These are phyloP conservation scores for Ashinkailepas kermadecensis DNA, from an alignment of 2,888 invertebrate genomes.

Conservation along the genomic window DNA sequence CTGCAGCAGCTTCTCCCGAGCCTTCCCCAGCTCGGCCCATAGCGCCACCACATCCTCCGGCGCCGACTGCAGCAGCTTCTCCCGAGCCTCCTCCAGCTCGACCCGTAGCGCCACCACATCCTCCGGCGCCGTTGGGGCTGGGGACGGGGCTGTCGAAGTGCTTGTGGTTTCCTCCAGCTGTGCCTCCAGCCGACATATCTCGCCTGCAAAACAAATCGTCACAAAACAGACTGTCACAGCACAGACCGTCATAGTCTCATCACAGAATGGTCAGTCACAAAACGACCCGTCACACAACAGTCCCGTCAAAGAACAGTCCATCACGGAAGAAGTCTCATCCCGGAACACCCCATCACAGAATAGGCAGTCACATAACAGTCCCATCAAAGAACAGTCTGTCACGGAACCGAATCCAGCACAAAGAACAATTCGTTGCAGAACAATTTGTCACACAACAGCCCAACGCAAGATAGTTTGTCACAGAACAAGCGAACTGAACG, in stretches of 20 bases:
- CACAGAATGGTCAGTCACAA: too few species aligned
- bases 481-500: too few species aligned
- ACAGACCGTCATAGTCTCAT: not conserved
- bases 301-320: not conserved
- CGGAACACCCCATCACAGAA: not conserved
- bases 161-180: not conserved
- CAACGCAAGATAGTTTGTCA: too few species aligned
- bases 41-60: not conserved
- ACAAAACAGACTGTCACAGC: not conserved
- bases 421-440: too few species aligned
- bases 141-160: not conserved
- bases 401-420: too few species aligned
- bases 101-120: not conserved
- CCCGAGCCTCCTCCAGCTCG: not conserved
- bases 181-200: not conserved
- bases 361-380: too few species aligned
- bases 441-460: too few species aligned
- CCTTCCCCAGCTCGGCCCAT: not conserved
- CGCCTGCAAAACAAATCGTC: not conserved
- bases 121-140: not conserved
- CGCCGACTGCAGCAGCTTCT: not conserved
- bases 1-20: not conserved
- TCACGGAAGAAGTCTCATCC: not conserved
- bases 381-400: too few species aligned
- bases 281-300: too few species aligned